phyloP scores from a whole-genome alignment of 2,113 vertebrate genomes.

The Thermophis baileyi region DNA sequence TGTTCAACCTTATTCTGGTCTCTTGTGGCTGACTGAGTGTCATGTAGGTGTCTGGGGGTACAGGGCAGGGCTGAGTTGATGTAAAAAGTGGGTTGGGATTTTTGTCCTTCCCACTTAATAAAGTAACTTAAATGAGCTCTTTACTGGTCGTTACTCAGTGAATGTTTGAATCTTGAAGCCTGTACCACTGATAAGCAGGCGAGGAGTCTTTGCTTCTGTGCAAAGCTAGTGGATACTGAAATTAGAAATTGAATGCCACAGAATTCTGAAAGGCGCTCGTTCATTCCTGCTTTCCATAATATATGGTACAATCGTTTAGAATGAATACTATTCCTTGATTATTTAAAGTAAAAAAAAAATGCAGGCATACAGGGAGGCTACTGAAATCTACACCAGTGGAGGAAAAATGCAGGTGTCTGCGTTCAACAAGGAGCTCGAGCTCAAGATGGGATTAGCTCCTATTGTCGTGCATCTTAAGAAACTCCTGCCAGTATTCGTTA shows the following conservation, averaged over 20 bases:
- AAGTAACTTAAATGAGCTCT: conserved; percentile 27
- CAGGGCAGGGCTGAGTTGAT: neutral
- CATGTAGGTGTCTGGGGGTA: conserved; percentile 14
- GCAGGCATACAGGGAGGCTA: neutral
- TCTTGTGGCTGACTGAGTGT: conserved; percentile 23
- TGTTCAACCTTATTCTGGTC: conserved; percentile 6
- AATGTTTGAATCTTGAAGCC: neutral
- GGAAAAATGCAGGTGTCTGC: neutral
- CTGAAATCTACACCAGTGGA: neutral
- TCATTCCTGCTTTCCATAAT: neutral
- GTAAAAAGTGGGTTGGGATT: conserved; percentile 13
- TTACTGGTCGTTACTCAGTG: neutral
- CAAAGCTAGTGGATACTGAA: neutral
- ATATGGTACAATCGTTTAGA: neutral
- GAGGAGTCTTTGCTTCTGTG: too few species aligned
- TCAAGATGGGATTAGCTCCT: neutral
- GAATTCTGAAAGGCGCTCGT: neutral
- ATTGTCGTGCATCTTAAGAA: neutral
- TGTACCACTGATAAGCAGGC: neutral
- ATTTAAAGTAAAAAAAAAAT: neutral
- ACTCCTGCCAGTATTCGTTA: neutral
- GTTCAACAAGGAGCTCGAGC: neutral
- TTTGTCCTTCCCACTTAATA: conserved; percentile 15
- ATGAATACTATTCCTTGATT: neutral
- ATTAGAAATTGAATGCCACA: neutral